A percentile compares a stretch with the other conserved stretches of the same genome.
Conservation (phyloP, 2,113 vertebrate species). For the Aphelocoma coerulescens region DNA sequence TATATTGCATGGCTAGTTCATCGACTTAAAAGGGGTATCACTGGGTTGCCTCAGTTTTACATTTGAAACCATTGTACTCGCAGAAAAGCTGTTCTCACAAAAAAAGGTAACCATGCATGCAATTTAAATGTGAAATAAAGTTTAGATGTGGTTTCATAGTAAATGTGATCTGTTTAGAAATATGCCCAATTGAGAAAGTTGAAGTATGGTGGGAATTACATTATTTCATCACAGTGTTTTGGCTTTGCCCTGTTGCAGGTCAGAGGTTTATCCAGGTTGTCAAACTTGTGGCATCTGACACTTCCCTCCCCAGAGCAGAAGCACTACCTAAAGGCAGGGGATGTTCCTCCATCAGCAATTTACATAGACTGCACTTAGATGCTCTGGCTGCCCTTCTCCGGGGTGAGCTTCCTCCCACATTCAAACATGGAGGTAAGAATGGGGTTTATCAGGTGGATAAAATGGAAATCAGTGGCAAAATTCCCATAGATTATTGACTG, state of each 20-base stretch:
- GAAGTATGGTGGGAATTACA: not conserved
- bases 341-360: not conserved
- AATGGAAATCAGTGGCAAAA: not conserved
- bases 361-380: fast-evolving
- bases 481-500: not conserved
- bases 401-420: not conserved
- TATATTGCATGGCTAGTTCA: not conserved
- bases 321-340: not conserved
- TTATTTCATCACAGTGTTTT: not conserved
- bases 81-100: not conserved
- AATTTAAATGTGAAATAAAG: not conserved
- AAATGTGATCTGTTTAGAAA: not conserved
- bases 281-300: not conserved
- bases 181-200: not conserved
- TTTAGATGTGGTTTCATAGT: not conserved
- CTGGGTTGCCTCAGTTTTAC: not conserved
- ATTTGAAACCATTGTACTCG: not conserved
- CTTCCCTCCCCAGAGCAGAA: not conserved
- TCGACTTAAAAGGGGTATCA: not conserved
- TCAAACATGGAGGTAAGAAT: fast-evolving
- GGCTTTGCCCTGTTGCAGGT: not conserved
- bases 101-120: not conserved
- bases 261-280: not conserved
- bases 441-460: not conserved
- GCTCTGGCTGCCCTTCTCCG: not conserved